phyloP scores from a whole-genome alignment of 2,797 vertebrate genomes.

The Epinephelus malabaricus region DNA sequence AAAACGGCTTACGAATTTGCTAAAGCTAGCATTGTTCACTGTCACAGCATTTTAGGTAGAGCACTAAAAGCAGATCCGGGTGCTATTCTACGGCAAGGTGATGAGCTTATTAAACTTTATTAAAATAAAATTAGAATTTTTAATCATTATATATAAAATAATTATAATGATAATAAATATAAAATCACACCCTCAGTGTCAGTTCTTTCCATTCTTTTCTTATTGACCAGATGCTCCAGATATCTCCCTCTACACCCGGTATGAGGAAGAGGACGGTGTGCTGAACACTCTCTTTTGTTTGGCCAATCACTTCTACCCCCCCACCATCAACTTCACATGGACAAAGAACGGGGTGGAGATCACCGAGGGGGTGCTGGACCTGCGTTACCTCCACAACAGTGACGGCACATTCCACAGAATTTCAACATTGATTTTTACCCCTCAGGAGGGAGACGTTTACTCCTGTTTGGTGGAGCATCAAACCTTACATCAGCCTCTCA shows the following conservation, averaged over 20 bases:
- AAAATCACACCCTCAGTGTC: background rate
- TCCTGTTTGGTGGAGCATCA: constrained; percentile 18
- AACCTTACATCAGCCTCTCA: background rate
- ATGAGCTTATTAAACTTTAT: background rate
- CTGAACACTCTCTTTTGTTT: constrained; percentile 38
- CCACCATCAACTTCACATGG: constrained; percentile 49
- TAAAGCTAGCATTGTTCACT: constrained; percentile 6
- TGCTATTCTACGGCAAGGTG: constrained; percentile 24
- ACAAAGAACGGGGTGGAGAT: constrained; percentile 20
- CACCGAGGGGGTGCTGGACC: background rate
- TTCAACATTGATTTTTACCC: constrained; percentile 25
- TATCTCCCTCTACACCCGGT: constrained; percentile 23
- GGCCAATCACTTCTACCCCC: constrained; percentile 43
- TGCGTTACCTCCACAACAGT: constrained; percentile 16
- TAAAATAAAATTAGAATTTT: background rate
- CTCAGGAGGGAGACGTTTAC: constrained; percentile 13
- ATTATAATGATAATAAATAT: background rate
- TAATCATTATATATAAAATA: background rate
- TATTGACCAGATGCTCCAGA: constrained; percentile 25
- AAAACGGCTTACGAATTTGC: constrained; percentile 2
- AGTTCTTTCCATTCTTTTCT: background rate
- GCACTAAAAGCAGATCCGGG: constrained; percentile 1
- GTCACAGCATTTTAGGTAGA: constrained; percentile 9
- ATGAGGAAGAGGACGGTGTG: constrained; percentile 17
- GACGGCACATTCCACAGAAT: constrained; percentile 44